Evolutionary conservation across 2,888 invertebrate genomes (phyloP).

Genomic region (Drosophila mimetica): DNA sequence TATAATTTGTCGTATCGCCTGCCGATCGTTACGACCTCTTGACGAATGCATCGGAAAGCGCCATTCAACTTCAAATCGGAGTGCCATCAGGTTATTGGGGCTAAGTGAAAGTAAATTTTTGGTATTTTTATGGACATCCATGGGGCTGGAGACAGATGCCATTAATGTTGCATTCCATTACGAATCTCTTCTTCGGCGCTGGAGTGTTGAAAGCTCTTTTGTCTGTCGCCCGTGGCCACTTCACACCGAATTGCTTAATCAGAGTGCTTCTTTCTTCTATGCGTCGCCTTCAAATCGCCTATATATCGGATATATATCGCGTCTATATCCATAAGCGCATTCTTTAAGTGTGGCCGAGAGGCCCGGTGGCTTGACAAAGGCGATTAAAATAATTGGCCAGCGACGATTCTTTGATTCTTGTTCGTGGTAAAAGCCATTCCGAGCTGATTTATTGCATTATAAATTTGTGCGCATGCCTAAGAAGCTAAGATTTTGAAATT

Average conservation of each 20-base stretch:
- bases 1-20: conserved; percentile 68
- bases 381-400: conserved; percentile 76
- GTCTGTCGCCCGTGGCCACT: conserved; percentile 59
- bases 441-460: conserved; percentile 73
- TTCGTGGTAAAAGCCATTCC: conserved; percentile 68
- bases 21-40: conserved; percentile 51
- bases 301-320: background rate
- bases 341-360: conserved; percentile 45
- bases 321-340: conserved; percentile 31
- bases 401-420: conserved; percentile 56
- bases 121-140: conserved; percentile 63
- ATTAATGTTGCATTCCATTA: conserved; percentile 68
- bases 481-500: conserved; percentile 71
- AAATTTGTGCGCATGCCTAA: conserved; percentile 77
- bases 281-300: background rate
- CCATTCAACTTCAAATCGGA: conserved; percentile 63
- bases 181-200: conserved; percentile 39
- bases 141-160: conserved; percentile 34
- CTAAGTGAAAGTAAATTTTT: conserved; percentile 71
- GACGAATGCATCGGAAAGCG: conserved; percentile 42
- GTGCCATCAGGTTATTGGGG: conserved; percentile 42
- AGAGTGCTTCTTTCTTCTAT: conserved; percentile 40
- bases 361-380: conserved; percentile 60
- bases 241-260: conserved; percentile 72
- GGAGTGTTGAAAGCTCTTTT: conserved; percentile 74